These are phyloP conservation scores for Sycobia sp. DNA, from an alignment of 1,140 invertebrate species.

Conservation along the genomic window DNA sequence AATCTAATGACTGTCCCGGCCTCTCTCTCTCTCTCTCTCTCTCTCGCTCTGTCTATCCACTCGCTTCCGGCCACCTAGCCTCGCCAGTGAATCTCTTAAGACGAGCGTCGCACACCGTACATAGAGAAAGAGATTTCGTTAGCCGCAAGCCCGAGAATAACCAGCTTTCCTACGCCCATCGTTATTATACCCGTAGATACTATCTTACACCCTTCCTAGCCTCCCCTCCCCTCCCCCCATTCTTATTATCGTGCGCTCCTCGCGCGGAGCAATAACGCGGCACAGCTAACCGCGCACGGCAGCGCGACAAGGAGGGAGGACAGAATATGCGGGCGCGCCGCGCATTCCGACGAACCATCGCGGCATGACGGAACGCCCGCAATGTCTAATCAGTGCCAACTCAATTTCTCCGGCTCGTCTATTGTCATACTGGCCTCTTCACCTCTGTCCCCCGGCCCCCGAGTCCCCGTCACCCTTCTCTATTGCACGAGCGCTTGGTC, in stretches of 20 bases:
- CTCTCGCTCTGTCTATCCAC: no score
- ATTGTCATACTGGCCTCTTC: constrained; percentile 42
- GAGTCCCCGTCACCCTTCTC: no score
- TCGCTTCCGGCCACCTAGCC: not conserved
- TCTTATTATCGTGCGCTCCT: no score
- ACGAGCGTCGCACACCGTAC: no score
- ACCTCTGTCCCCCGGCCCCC: not conserved
- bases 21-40: no score
- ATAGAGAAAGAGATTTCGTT: constrained; percentile 2
- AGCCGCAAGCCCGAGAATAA: not conserved
- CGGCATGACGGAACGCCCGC: constrained; percentile 52
- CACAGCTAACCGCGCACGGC: no score
- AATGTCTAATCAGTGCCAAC: constrained; percentile 60
- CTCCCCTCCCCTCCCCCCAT: not conserved
- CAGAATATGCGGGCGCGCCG: constrained; percentile 40
- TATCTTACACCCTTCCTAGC: not conserved
- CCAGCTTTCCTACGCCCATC: not conserved
- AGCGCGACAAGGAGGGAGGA: no score
- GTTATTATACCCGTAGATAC: not conserved
- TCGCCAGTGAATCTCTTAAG: no score
- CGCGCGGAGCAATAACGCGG: no score
- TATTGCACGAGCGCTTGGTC: no score
- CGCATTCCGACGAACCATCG: constrained; percentile 51
- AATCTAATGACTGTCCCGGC: not conserved
- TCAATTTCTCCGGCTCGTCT: constrained; percentile 51